Base-by-base conservation (phyloP, 2,888 invertebrate species). In the Drosophila borborema region DNA sequence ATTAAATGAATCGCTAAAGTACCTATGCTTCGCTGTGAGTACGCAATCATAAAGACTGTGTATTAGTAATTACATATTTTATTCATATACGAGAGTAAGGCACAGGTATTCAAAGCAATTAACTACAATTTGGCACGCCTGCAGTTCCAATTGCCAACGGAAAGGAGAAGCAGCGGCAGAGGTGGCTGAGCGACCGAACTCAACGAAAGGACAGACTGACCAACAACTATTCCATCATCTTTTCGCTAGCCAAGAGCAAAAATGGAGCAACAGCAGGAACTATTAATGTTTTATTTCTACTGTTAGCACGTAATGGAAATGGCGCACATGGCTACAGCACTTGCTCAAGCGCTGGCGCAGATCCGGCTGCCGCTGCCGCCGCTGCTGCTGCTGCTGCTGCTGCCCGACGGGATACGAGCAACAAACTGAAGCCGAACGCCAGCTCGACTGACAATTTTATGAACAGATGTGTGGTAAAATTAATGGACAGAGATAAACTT, bases 401-500 rank as follows among this genome's bases (percentile, higher is more conserved):
- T 71, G 64, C 40, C 72, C 77, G 77, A 77, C 41, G 62, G 54
- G 59, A 64, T 67, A 77, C 90, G 90, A 77, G 71, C 75, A 62
- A 56, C 73, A 46, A 70, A 89, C 88, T 88, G 87, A 90, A 76
- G 77, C 86, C 86, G 90, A 86, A 61, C 72, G 71, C 45, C 82
- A 80, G 81, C 71, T 80, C 83, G 89, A 74, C 88, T 76, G 86
- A 88, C 88, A 88, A 90, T 86, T 90, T 86, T 86, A 89, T 86
- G 91, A 86, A 86, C 86, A 86, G 86, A 86, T 86, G 86, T 86
- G 86, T 74, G 91, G 86, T 88, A 84, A 90, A 88, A 86, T 86
- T 86, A 90, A 86, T 86, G 91, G 91, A 90, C 91, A 86, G 88
- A 85, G 85, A 85, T 85, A 85, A 90, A 83, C 82, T 81, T 74